A percentile compares a stretch with the other conserved stretches of the same genome.
Evolutionary conservation across 2,797 vertebrate genomes (phyloP).

Genomic region (Petrocephalus schoutedeni): DNA sequence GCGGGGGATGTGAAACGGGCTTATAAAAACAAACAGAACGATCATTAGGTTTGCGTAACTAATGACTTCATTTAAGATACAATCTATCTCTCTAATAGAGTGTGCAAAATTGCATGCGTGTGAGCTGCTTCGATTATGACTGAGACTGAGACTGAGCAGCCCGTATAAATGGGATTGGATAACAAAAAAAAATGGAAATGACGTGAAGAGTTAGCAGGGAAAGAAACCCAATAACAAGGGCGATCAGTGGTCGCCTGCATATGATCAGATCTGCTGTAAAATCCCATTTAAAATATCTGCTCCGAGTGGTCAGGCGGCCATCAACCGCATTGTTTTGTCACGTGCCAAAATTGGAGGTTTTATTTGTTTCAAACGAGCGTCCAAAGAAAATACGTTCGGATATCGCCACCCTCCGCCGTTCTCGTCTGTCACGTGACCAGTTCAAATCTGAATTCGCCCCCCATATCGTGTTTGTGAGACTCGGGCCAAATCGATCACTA

Average conservation of each 20-base stretch:
- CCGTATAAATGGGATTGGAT: slow-evolving; percentile 57
- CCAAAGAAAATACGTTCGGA: slow-evolving; percentile 47
- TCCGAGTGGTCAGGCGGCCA: slow-evolving; percentile 54
- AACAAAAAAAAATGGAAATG: slow-evolving; percentile 38
- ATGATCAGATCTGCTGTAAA: slow-evolving; percentile 52
- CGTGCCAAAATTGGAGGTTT: slow-evolving; percentile 47
- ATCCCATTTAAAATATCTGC: slow-evolving; percentile 58
- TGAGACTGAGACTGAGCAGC: slow-evolving; percentile 60
- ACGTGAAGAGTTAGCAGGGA: slow-evolving; percentile 49
- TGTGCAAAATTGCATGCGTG: slow-evolving; percentile 36
- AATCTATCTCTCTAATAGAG: slow-evolving; percentile 67
- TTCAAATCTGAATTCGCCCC: slow-evolving; percentile 17
- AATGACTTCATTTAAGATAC: slow-evolving; percentile 71
- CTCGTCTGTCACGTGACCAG: slow-evolving; percentile 50
- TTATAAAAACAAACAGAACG: slow-evolving; percentile 63
- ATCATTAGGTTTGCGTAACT: slow-evolving; percentile 72
- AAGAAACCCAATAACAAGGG: slow-evolving; percentile 57
- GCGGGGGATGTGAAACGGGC: slow-evolving; percentile 56
- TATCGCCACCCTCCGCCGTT: slow-evolving; percentile 34
- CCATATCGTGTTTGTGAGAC: slow-evolving; percentile 14
- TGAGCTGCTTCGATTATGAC: slow-evolving; percentile 58
- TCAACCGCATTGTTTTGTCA: slow-evolving; percentile 48
- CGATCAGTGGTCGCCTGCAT: slow-evolving; percentile 50
- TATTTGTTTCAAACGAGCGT: slow-evolving; percentile 51
- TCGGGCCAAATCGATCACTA: neutral